phyloP scores from a whole-genome alignment of 2,113 vertebrate genomes.

The Mesocricetus auratus region DNA sequence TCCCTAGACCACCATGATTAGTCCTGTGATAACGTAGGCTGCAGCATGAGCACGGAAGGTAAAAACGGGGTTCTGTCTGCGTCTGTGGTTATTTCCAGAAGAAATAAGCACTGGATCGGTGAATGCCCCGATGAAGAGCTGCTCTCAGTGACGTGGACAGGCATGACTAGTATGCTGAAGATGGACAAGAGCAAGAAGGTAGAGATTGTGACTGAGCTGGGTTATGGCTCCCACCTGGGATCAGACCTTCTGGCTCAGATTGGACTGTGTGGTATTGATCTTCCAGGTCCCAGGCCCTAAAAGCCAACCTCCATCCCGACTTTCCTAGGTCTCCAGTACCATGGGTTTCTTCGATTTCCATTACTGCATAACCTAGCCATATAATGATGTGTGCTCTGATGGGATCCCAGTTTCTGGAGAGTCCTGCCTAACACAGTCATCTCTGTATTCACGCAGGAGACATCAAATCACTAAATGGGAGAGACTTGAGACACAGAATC shows the following conservation, averaged over 20 bases:
- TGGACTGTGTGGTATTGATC: background rate
- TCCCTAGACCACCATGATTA: background rate
- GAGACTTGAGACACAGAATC: background rate
- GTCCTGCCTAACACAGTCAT: background rate
- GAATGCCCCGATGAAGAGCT: background rate
- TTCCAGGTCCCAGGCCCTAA: background rate
- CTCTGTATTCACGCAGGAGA: background rate
- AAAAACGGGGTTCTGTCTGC: too few relatives aligned
- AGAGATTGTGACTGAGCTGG: background rate
- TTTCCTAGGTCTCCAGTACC: background rate
- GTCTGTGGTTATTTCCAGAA: background rate
- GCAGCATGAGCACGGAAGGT: too few relatives aligned
- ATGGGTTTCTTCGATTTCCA: background rate
- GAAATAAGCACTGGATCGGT: background rate
- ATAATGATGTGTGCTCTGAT: background rate
- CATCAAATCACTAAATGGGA: background rate
- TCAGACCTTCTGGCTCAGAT: background rate
- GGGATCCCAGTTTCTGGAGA: background rate
- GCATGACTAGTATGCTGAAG: background rate
- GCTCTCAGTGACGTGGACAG: fast-evolving
- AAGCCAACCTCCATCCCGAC: background rate
- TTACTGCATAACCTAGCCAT: too few relatives aligned
- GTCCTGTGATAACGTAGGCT: background rate
- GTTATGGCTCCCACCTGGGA: background rate
- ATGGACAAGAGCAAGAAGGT: background rate